These are phyloP conservation scores for Pseudoips prasinana DNA, from an alignment of 2,888 invertebrate genomes.

Conservation along the genomic window DNA sequence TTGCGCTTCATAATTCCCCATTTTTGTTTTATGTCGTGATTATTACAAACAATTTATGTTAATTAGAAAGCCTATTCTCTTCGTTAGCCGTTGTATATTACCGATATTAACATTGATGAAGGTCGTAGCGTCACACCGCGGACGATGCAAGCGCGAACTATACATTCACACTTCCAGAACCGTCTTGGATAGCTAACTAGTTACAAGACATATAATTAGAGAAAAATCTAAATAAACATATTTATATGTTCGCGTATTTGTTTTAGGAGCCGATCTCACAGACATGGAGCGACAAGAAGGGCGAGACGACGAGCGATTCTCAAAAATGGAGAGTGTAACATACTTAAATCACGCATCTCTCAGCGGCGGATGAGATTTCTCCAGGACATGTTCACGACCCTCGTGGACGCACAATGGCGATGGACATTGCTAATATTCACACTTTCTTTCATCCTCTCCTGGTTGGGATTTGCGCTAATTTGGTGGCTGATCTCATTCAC, in stretches of 20 bases:
- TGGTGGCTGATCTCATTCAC: conserved; percentile 95
- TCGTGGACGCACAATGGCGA: conserved; percentile 96
- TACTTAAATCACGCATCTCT: conserved; percentile 93
- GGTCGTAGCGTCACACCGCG: conserved; percentile 47
- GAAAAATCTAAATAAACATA: too few species aligned
- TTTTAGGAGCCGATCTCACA: conserved; percentile 85
- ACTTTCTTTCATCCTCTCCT: conserved; percentile 91
- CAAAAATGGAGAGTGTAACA: conserved; percentile 98
- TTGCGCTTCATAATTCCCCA: conserved; percentile 37
- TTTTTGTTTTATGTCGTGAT: conserved; percentile 36
- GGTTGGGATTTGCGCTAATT: conserved; percentile 91
- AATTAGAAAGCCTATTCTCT: conserved; percentile 51
- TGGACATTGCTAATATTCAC: conserved; percentile 94
- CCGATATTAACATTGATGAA: conserved; percentile 69
- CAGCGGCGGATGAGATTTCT: conserved; percentile 89
- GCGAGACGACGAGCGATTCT: conserved; percentile 92
- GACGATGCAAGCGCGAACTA: conserved; percentile 61
- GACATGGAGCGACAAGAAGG: conserved; percentile 86
- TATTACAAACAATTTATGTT: conserved; percentile 44
- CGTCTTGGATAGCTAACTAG: conserved; percentile 42
- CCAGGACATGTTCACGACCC: conserved; percentile 92
- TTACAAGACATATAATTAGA: conserved; percentile 29
- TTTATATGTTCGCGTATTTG: conserved; percentile 50
- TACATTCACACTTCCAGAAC: conserved; percentile 57
- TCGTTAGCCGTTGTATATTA: conserved; percentile 51